phyloP scores from a whole-genome alignment of 2,113 vertebrate species.

The Hemichromis elongatus region DNA sequence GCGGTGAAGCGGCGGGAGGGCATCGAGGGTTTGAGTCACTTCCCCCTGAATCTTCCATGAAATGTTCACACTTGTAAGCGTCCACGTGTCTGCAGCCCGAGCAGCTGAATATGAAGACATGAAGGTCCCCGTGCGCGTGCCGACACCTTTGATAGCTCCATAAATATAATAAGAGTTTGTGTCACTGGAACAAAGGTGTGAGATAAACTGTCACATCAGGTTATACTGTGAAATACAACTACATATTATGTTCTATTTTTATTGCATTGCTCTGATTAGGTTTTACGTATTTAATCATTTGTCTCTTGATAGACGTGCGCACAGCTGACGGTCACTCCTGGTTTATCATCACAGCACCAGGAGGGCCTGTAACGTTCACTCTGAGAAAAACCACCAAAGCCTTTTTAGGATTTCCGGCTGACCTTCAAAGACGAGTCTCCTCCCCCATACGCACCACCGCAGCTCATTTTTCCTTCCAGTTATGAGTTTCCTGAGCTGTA shows the following conservation, averaged over 20 bases:
- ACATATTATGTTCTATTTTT: background rate
- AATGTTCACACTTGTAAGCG: too few relatives aligned
- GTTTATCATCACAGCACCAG: background rate
- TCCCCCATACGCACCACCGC: background rate
- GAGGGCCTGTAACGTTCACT: rapidly evolving
- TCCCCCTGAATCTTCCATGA: background rate
- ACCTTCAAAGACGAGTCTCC: background rate
- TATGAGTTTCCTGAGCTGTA: background rate
- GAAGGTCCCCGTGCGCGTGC: background rate
- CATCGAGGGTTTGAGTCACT: background rate
- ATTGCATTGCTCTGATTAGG: too few relatives aligned
- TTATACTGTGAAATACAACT: background rate
- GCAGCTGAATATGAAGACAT: background rate
- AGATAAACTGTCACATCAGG: background rate
- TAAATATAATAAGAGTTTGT: rapidly evolving
- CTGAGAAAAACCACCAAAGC: background rate
- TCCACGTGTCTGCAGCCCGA: background rate
- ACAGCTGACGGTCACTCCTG: background rate
- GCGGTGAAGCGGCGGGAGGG: background rate
- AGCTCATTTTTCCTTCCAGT: background rate
- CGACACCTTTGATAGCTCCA: background rate
- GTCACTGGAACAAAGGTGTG: rapidly evolving
- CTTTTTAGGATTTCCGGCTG: background rate
- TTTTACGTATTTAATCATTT: background rate
- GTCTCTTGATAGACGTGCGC: background rate